A percentile compares a stretch with the other conserved stretches of the same genome.
Evolutionary conservation across 1,140 invertebrate species (phyloP).

Genomic region (Arion vulgaris): DNA sequence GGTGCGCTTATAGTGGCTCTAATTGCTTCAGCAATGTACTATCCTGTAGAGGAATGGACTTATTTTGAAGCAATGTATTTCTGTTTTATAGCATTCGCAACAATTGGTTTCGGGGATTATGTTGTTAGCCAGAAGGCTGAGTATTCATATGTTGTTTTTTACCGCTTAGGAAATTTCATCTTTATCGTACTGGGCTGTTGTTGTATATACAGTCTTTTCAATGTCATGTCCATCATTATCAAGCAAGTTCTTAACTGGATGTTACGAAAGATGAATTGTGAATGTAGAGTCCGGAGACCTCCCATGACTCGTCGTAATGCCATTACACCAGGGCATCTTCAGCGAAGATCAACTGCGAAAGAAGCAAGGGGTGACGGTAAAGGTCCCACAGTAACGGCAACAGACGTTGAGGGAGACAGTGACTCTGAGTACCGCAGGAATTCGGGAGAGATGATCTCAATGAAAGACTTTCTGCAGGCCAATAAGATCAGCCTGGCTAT

Average conservation of each 20-base stretch:
- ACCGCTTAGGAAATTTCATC: constrained; percentile 77
- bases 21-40: constrained; percentile 77
- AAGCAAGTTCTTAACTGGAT: constrained; percentile 81
- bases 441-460: constrained; percentile 78
- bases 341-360: constrained; percentile 16
- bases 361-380: background rate
- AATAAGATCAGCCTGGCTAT: constrained; percentile 80
- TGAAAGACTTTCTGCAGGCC: constrained; percentile 78
- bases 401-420: constrained; percentile 73
- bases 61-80: constrained; percentile 82
- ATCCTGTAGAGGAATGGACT: constrained; percentile 78
- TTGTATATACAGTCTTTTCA: constrained; percentile 82
- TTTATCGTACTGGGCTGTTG: constrained; percentile 80
- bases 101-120: constrained; percentile 82
- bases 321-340: constrained; percentile 70
- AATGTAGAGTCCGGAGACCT: constrained; percentile 64
- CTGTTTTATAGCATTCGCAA: constrained; percentile 82
- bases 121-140: constrained; percentile 76
- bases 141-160: constrained; percentile 75
- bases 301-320: constrained; percentile 68
- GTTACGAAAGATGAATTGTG: constrained; percentile 75
- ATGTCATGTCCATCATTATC: constrained; percentile 82
- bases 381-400: constrained; percentile 52
- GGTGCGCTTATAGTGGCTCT: constrained; percentile 76
- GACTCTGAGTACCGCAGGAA: constrained; percentile 74